Evolutionary conservation across 2,797 vertebrate species (phyloP).

Genomic region (Sebastes kiyomatsui): DNA sequence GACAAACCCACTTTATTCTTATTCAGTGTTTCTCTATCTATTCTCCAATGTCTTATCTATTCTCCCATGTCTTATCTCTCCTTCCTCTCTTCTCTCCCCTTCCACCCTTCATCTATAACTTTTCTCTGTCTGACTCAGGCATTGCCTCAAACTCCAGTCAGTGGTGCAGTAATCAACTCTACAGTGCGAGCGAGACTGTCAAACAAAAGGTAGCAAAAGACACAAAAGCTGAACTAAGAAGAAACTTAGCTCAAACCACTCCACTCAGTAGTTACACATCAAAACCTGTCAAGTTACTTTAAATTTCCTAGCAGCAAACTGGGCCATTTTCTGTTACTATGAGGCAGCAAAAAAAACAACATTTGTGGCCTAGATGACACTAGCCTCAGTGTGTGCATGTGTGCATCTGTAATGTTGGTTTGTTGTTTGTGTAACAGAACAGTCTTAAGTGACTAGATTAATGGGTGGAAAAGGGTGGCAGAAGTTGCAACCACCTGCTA

Average conservation of each 20-base stretch:
- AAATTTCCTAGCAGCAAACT: conserved; percentile 5
- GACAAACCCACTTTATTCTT: background rate
- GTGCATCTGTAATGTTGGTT: background rate
- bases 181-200: background rate
- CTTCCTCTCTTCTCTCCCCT: background rate
- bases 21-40: background rate
- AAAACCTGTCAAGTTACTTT: conserved; percentile 25
- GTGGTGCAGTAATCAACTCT: conserved; percentile 17
- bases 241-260: conserved; percentile 12
- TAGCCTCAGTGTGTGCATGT: background rate
- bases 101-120: background rate
- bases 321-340: conserved; percentile 13
- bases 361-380: background rate
- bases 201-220: conserved; percentile 5
- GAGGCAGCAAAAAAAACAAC: conserved; percentile 1
- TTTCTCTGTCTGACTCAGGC: background rate
- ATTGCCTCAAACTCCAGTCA: background rate
- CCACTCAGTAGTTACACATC: conserved; percentile 7
- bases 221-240: conserved; percentile 1
- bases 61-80: background rate
- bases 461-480: background rate
- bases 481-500: background rate
- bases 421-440: background rate
- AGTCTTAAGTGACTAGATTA: background rate
- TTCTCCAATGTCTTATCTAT: background rate